phyloP scores from a whole-genome alignment of 2,797 vertebrate genomes.

The Lates japonicus region DNA sequence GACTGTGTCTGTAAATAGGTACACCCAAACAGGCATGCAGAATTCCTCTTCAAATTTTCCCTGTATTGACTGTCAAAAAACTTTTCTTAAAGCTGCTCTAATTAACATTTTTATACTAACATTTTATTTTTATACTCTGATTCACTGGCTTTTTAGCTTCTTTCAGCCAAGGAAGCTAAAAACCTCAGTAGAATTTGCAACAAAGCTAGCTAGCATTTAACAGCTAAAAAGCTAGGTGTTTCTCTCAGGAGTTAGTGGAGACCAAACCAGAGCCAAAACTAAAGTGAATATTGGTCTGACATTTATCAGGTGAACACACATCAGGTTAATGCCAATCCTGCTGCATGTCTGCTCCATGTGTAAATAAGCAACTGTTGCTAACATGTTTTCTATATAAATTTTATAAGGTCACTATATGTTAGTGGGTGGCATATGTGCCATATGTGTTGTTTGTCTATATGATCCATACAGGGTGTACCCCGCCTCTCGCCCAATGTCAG shows the following conservation, averaged over 20 bases:
- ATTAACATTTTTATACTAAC: neutral
- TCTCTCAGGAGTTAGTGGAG: neutral
- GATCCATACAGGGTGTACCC: no score
- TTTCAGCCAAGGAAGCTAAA: no score
- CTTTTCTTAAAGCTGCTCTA: neutral
- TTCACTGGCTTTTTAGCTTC: neutral
- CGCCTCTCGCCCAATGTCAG: no score
- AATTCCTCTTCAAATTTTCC: constrained; percentile 26
- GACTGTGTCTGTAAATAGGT: neutral
- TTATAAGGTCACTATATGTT: neutral
- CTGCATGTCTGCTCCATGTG: no score
- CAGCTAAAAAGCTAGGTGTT: no score
- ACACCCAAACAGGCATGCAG: constrained; percentile 32
- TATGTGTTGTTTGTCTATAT: no score
- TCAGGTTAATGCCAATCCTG: no score
- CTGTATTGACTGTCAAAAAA: neutral
- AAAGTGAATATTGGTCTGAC: no score
- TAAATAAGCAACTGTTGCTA: neutral
- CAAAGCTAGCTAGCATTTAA: no score
- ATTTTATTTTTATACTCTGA: no score
- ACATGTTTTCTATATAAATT: neutral
- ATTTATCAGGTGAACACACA: neutral
- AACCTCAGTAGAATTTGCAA: no score
- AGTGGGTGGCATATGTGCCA: neutral
- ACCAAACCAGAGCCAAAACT: neutral